Evolutionary conservation across 2,888 invertebrate species (phyloP).

Genomic region (Tenthredo notha): DNA sequence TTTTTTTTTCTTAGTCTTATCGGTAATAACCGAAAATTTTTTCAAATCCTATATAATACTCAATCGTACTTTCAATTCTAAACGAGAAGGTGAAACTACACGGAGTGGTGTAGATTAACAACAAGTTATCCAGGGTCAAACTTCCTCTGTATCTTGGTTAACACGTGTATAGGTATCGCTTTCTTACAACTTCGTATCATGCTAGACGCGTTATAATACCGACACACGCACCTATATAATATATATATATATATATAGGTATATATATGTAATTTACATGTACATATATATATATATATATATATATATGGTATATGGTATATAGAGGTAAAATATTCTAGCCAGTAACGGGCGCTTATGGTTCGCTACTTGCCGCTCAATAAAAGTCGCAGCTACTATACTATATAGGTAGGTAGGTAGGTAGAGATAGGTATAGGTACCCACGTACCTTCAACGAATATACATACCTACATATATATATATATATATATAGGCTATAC

Average conservation of each 20-base stretch:
- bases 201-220: constrained; percentile 19
- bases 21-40: too few species aligned
- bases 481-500: not conserved
- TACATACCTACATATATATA: too few species aligned
- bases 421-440: not conserved
- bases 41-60: not conserved
- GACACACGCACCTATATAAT: not conserved
- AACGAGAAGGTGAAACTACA: constrained; percentile 12
- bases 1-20: too few species aligned
- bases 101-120: constrained; percentile 23
- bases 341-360: not conserved
- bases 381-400: constrained; percentile 5
- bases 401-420: not conserved
- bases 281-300: not conserved
- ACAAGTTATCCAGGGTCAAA: constrained; percentile 34
- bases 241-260: not conserved
- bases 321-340: not conserved
- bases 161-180: constrained; percentile 5
- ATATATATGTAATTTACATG: not conserved
- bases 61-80: not conserved
- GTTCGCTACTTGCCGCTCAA: not conserved
- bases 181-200: not conserved
- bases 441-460: not conserved
- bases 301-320: not conserved
- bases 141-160: not conserved